These are phyloP conservation scores for Aleiodes alternator DNA, from an alignment of 2,888 invertebrate species.

Conservation along the genomic window DNA sequence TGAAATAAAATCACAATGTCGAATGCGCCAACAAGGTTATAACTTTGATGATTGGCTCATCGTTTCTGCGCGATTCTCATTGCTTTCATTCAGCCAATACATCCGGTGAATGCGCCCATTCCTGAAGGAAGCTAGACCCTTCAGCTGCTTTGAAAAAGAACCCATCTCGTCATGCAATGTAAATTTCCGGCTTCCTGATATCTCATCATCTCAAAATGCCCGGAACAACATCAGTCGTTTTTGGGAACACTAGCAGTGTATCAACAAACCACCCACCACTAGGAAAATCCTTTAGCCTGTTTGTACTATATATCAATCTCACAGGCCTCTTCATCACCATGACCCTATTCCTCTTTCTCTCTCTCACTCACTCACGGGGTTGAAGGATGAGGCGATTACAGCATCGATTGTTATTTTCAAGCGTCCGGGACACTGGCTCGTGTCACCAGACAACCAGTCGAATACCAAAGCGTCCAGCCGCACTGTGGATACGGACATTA, in stretches of 20 bases:
- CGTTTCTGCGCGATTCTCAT: slow-evolving; percentile 1
- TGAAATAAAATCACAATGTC: slow-evolving; percentile 56
- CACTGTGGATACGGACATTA: slow-evolving; percentile 31
- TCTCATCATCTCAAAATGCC: slow-evolving; percentile 24
- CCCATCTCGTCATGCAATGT: not conserved
- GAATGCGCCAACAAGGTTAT: slow-evolving; percentile 55
- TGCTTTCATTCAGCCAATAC: slow-evolving; percentile 1
- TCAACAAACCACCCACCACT: no score
- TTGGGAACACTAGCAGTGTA: not conserved
- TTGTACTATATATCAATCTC: slow-evolving; percentile 11
- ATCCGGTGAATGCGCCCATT: no score
- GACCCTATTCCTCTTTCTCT: not conserved
- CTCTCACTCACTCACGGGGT: not conserved
- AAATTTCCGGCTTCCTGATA: slow-evolving; percentile 6
- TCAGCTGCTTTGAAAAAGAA: not conserved
- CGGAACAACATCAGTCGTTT: slow-evolving; percentile 29
- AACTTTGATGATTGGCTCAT: slow-evolving; percentile 51
- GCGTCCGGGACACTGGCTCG: slow-evolving; percentile 36
- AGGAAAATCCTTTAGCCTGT: not conserved
- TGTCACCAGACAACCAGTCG: slow-evolving; percentile 37
- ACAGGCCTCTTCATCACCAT: slow-evolving; percentile 1
- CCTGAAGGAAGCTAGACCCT: no score
- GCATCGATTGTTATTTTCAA: slow-evolving; percentile 41
- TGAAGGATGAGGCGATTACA: slow-evolving; percentile 36
- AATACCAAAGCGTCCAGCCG: slow-evolving; percentile 42